Evolutionary conservation across 2,113 vertebrate genomes (phyloP), one percentile per base, ranked within the genome.

Genomic region (Oophaga pumilio): DNA sequence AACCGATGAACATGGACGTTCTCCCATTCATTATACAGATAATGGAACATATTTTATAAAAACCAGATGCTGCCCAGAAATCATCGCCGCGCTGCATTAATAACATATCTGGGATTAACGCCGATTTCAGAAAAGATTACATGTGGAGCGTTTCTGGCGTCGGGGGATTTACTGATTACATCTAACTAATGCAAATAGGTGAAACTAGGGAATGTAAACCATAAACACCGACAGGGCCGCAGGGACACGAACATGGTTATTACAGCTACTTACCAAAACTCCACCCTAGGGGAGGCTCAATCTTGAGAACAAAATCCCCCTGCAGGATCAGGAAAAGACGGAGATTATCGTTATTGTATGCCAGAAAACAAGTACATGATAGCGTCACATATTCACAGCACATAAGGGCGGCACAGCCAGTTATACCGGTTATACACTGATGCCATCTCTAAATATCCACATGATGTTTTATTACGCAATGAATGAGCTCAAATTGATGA

Each of bases 271-370:
- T 94, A 99, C 98, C 98, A 71, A 99, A 99, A 92, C 98, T 99
- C 98, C 98, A 99, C 73, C 98, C 98, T 17, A 96, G 94, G 66
- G 98, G 98, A 91, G 98, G 98, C 89, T 99, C 98, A 76, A 99
- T 99, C 94, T 97, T 99, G 92, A 99, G 93, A 91, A 99, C 95
- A 94, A 99, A 99, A 93, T 99, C 98, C 88, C 98, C 98, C 98
- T 99, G 91, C 8, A 87, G 90, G 85, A 59, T 24, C 86, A 50
- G n/a, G 77, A 57, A 73, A 59, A 4, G 15, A 56, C 15, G 0
- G 24, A 15, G 53, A 28, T 17, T 2, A 79, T 9, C 22, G 26
- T 9, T 4, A 17, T 3, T 6, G 49, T 76, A 8, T 24, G 9
- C 6, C n/a, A 14, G 26, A 8, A 9, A 28, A 71, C 26, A 28